phyloP scores from a whole-genome alignment of 92 coral and sea anemone species.

The Heliopora coerulea region DNA sequence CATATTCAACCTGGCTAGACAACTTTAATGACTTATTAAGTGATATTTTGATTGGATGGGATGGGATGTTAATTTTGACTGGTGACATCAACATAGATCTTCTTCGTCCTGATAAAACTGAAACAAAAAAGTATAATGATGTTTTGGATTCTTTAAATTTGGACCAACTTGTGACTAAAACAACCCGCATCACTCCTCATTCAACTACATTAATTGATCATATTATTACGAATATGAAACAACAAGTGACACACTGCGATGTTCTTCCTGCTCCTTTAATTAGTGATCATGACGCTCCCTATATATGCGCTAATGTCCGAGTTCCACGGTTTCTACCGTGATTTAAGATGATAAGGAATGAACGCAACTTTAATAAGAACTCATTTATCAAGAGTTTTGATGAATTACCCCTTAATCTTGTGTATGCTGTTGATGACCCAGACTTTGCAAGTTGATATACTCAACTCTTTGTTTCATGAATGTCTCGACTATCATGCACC shows the following conservation, averaged over 20 bases:
- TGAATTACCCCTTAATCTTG: slow-evolving; percentile 29
- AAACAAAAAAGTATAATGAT: slow-evolving; percentile 4
- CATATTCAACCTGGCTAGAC: slow-evolving; percentile 26
- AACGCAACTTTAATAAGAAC: too few species aligned
- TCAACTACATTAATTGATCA: slow-evolving; percentile 44
- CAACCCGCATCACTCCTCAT: slow-evolving; percentile 29
- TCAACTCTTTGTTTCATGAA: slow-evolving; percentile 25
- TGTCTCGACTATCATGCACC: slow-evolving; percentile 42
- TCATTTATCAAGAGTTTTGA: slow-evolving; percentile 21
- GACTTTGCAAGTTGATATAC: slow-evolving; percentile 27
- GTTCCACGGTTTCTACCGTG: too few species aligned
- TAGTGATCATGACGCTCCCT: slow-evolving; percentile 46
- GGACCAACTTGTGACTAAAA: slow-evolving; percentile 37
- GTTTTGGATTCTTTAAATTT: not conserved
- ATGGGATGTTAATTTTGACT: slow-evolving; percentile 12
- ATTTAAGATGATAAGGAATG: too few species aligned
- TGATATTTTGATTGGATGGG: slow-evolving; percentile 17
- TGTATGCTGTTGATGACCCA: slow-evolving; percentile 19
- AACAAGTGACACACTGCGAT: slow-evolving; percentile 39
- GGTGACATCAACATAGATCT: slow-evolving; percentile 29
- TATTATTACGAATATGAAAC: slow-evolving; percentile 36
- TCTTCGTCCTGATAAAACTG: slow-evolving; percentile 19
- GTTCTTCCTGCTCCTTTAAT: slow-evolving; percentile 38
- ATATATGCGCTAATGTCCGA: too few species aligned
- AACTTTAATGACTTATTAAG: slow-evolving; percentile 25